phyloP scores from a whole-genome alignment of 2,888 invertebrate genomes.

The Aelia acuminata region DNA sequence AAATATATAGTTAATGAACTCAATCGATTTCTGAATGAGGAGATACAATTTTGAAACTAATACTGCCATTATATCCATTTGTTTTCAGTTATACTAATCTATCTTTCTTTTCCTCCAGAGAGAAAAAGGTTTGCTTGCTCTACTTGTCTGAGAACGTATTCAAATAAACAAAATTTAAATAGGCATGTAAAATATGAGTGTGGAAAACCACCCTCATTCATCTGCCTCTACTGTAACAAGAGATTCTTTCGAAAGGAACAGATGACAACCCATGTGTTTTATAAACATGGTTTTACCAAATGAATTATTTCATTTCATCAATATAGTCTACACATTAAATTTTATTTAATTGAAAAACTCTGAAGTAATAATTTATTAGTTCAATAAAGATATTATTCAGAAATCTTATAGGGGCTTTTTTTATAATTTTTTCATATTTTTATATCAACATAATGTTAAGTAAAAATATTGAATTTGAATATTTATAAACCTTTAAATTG shows the following conservation, averaged over 20 bases:
- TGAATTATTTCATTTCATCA: background rate
- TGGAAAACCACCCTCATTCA: conserved; percentile 73
- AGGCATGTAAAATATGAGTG: conserved; percentile 69
- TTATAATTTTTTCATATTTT: no score
- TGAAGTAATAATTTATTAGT: background rate
- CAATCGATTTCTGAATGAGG: background rate
- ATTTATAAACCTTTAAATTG: no score
- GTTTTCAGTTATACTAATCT: conserved; percentile 4
- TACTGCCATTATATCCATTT: background rate
- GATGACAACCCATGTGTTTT: background rate
- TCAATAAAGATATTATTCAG: background rate
- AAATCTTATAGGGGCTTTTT: background rate
- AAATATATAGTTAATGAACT: background rate
- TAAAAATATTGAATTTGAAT: no score
- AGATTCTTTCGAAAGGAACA: conserved; percentile 44
- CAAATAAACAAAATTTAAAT: conserved; percentile 64
- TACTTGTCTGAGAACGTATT: conserved; percentile 64
- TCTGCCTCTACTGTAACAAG: conserved; percentile 77
- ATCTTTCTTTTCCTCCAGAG: conserved; percentile 12
- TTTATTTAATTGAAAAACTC: background rate
- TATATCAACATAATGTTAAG: no score
- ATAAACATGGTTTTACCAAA: background rate
- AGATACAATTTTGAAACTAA: background rate
- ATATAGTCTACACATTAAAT: background rate
- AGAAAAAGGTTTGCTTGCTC: conserved; percentile 61